phyloP scores from a whole-genome alignment of 2,888 invertebrate genomes.

The Pyrgus malvae region DNA sequence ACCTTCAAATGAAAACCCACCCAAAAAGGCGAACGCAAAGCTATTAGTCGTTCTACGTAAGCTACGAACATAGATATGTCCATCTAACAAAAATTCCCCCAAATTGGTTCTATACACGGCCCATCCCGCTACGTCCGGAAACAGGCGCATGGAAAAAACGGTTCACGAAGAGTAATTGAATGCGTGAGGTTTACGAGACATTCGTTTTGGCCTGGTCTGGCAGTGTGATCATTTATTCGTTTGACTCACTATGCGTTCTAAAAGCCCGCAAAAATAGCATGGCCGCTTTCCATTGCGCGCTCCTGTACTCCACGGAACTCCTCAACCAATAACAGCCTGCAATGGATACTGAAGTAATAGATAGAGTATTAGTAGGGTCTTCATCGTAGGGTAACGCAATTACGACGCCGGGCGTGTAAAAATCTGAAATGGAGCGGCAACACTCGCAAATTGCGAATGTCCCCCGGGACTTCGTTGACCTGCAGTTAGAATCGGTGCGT shows the following conservation, averaged over 20 bases:
- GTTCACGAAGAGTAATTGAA: conserved; percentile 47
- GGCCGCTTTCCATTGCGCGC: conserved; percentile 18
- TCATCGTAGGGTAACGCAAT: conserved; percentile 35
- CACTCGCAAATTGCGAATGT: conserved; percentile 50
- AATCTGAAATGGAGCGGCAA: conserved; percentile 51
- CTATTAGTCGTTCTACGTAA: conserved; percentile 12
- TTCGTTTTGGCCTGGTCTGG: conserved; percentile 43
- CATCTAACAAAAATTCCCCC: conserved; percentile 27
- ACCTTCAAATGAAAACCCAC: background rate
- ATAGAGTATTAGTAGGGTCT: background rate
- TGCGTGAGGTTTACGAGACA: conserved; percentile 49
- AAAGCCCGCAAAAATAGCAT: background rate
- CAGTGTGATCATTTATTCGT: conserved; percentile 42
- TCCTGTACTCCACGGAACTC: background rate
- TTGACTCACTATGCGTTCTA: conserved; percentile 28
- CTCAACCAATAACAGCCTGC: background rate
- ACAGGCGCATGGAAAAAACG: conserved; percentile 38
- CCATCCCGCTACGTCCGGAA: conserved; percentile 36
- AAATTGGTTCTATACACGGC: conserved; percentile 36
- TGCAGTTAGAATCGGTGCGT: conserved; percentile 44
- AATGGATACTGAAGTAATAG: conserved; percentile 24
- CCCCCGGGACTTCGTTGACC: conserved; percentile 43
- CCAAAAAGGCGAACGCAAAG: background rate
- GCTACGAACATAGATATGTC: conserved; percentile 22
- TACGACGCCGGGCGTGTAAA: conserved; percentile 45